A percentile compares a stretch with the other conserved stretches of the same genome.
Evolutionary conservation across 2,797 vertebrate species (phyloP).

Genomic region (Clarias fuscus): DNA sequence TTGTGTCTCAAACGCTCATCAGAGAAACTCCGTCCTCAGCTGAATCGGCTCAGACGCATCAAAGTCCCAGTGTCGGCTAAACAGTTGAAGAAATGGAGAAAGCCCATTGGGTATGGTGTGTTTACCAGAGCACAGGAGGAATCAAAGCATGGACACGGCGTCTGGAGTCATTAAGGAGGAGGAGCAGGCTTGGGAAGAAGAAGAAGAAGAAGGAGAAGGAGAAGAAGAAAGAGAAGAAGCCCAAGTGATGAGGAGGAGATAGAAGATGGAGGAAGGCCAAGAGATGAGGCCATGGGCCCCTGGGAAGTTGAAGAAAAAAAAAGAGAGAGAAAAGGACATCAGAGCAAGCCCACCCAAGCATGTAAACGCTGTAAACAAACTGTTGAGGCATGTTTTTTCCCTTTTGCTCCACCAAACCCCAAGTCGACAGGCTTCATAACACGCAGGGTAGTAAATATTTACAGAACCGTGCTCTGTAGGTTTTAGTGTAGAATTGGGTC

Average conservation of each 20-base stretch:
- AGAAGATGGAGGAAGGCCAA: slow-evolving; percentile 46
- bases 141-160: slow-evolving; percentile 56
- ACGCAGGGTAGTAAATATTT: slow-evolving; percentile 59
- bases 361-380: slow-evolving; percentile 60
- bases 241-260: slow-evolving; percentile 48
- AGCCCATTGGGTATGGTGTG: slow-evolving; percentile 54
- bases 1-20: slow-evolving; percentile 7
- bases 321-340: slow-evolving; percentile 47
- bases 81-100: slow-evolving; percentile 52
- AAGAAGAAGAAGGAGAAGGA: slow-evolving; percentile 43
- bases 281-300: slow-evolving; percentile 50
- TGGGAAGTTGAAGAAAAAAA: slow-evolving; percentile 44
- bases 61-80: slow-evolving; percentile 49
- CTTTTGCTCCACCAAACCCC: slow-evolving; percentile 56
- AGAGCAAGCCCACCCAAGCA: slow-evolving; percentile 41
- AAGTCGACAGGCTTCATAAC: slow-evolving; percentile 50
- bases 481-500: slow-evolving; percentile 3
- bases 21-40: background rate
- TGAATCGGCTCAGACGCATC: slow-evolving; percentile 52
- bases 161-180: slow-evolving; percentile 48
- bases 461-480: slow-evolving; percentile 49
- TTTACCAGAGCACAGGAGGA: slow-evolving; percentile 55
- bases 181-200: slow-evolving; percentile 41
- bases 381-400: slow-evolving; percentile 38
- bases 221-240: slow-evolving; percentile 40